Evolutionary conservation across 2,797 vertebrate genomes (phyloP), one percentile per base, ranked within the genome.

Genomic region (Lates japonicus): DNA sequence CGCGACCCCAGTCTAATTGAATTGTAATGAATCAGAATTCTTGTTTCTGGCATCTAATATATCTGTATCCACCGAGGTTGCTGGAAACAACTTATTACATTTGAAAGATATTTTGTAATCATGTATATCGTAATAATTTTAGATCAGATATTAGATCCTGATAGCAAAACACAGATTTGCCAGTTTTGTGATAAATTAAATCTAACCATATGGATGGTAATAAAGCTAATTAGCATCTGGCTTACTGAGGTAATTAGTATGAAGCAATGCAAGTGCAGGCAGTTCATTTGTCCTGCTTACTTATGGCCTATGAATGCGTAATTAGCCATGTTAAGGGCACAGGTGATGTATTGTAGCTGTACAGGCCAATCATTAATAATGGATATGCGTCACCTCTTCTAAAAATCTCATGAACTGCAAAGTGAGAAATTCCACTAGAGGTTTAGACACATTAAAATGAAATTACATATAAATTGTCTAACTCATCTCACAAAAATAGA

Each of bases 261-360:
- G 81, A 93, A 90, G 87, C 86, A 90, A 92, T 78, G 84, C 87
- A 88, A 93, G 85, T 71, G 16, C 77, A 63, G 84, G 81, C 86
- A 86, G 86, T 93, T 93, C 83, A 95, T 95, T 94, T 94, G 91
- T 94, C 90, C 85, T 87, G 89, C 88, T 94, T 94, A 93, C 92
- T 94, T 94, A 93, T 94, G 90, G 88, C 77, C 90, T 82, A 83
- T 88, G 88, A 89, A 92, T 94, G 82, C 71, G 63, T 94, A 91
- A 95, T 95, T 93, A 92, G 85, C 86, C 74, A 86, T 85, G 82
- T 88, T 87, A 88, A 86, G 83, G 90, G 87, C 90, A 88, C 83
- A 90, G 90, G 89, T 91, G 93, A 93, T 91, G 82, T 88, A 92
- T 91, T 90, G 85, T 90, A 74, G 90, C 87, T 80, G 87, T 75